Evolutionary conservation across 64 coral and sea anemone species (phyloP), one percentile per base, ranked within the genome.

Genomic region (Actinia equina): DNA sequence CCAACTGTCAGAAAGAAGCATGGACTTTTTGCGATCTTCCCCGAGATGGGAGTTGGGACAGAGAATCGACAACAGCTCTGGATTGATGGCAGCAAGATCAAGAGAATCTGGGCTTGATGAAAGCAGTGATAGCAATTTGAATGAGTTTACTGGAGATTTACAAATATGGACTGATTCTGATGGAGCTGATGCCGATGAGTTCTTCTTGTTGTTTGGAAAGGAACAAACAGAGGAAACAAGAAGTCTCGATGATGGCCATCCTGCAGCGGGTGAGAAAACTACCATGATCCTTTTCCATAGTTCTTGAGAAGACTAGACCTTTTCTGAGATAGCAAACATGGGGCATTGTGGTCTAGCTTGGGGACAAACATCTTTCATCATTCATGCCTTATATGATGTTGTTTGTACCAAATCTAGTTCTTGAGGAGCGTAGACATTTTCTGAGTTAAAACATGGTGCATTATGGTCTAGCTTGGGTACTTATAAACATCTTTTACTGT

Each of bases 241-340:
- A 83, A 92, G 85, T 87, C 84, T 92, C 83, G 90, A 92, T 41
- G 90, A 92, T 53, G 59, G 84, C 17, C 90, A 92, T 55, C 84
- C 90, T 87, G 90, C 90, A 10, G 85, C 90, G 42, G 90, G 90
- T 92, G 58, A 62, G 23, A 13, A 27, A 67, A 37, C 17, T 14
- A 91, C 46, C 0, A 49, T 37, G 30, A 37, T 49, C 46, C 46
- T 49, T 49, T 8, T 49, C 7, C 7, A 0, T 49, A 49, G 46
- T 49, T 49, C 4, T 49, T 49, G 46, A 49, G 46, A 2, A 49
- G 46, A 4, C 4, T 49, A 49, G 46, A 49, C 46, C 4, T 49
- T 49, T 49, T 49, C 46, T 49, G 46, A 49, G 46, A 8, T 49
- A 49, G 46, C 46, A 49, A 49, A 49, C 7, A 49, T 49, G 46